Base-by-base conservation (phyloP, 2,797 vertebrate species). In the Lycodopsis pacificus region DNA sequence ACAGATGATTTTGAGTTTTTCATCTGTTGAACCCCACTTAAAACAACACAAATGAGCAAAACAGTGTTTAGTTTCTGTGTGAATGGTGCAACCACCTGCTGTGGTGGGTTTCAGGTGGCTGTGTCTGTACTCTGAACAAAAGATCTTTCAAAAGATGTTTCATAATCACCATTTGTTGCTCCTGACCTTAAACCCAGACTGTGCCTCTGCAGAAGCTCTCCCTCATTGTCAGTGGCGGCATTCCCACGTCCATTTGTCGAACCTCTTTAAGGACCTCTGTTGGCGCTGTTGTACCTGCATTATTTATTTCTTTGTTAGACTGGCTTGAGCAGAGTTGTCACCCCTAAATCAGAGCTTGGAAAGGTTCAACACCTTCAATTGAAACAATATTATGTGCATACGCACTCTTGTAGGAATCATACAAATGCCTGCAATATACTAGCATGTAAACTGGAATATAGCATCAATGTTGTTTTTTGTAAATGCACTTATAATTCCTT, bases 181-280 rank as follows among this genome's bases (percentile, higher is more conserved):
- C 2, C 30, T 65, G 72, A 68, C 77, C 64, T 57, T 66, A 71
- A 70, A 70, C 42, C 22, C 57, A 64, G 63, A 65, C 69, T 77
- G 34, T 8, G 22, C 40, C 6, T 56, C 51, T 20, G 48, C 3
- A 65, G 58, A 57, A 74, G 32, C 57, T 44, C 54, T 49, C 49
- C 27, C 49, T 67, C 36, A 61, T 7, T 65, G 20, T 76, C 72
- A 76, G 17, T 20, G n/a, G 57, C 51, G 61, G 61, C 42, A 38
- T 34, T 40, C 14, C n/a, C 22, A 12, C 19, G 1, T 36, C 32
- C 17, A 48, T 71, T 71, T 72, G 34, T 74, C 62, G 19, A 9
- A 63, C n/a, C 25, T 71, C 40, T 73, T 17, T 30, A 58, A 15
- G 48, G 0, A 2, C 19, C 19, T 59, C 27, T 63, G 20, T 49